phyloP scores from a whole-genome alignment of 2,888 invertebrate species.

The Spialia ferax region DNA sequence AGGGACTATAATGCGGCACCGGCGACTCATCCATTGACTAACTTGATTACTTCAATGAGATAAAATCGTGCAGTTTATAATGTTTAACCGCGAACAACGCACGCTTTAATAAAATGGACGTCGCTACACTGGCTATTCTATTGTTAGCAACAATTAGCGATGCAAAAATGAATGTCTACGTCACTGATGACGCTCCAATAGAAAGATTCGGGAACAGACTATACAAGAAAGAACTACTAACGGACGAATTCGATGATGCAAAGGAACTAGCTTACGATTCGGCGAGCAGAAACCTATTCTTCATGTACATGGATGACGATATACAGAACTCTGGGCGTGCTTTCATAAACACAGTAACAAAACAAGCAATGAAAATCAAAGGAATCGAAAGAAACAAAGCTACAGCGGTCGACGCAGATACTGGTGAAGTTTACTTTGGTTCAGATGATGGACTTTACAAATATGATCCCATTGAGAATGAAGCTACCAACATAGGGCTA shows the following conservation, averaged over 20 bases:
- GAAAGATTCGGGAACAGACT: conserved; percentile 67
- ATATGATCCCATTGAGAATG: conserved; percentile 64
- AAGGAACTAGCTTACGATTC: conserved; percentile 77
- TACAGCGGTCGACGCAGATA: conserved; percentile 68
- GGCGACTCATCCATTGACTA: conserved; percentile 28
- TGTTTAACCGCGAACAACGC: conserved; percentile 26
- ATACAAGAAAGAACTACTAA: conserved; percentile 71
- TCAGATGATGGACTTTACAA: conserved; percentile 75
- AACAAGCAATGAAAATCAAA: conserved; percentile 62
- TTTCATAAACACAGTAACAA: conserved; percentile 68
- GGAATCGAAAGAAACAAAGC: conserved; percentile 75
- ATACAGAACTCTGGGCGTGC: conserved; percentile 74
- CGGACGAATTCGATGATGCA: conserved; percentile 62
- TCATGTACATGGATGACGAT: conserved; percentile 77
- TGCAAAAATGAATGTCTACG: conserved; percentile 60
- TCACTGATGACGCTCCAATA: conserved; percentile 62
- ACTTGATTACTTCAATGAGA: conserved; percentile 30
- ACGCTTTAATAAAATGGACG: conserved; percentile 24
- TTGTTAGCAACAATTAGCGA: conserved; percentile 49
- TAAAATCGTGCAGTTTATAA: conserved; percentile 35
- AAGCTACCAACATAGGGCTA: conserved; percentile 66
- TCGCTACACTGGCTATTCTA: conserved; percentile 12
- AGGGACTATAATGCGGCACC: conserved; percentile 5
- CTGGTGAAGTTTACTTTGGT: conserved; percentile 76
- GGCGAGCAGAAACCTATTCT: conserved; percentile 71